Percentiles rank a stretch among this genome's conserved stretches.
These are phyloP conservation scores for Acanthaster planci DNA, from an alignment of 35 echinoderm and acorn worm genomes.

Conservation along the genomic window DNA sequence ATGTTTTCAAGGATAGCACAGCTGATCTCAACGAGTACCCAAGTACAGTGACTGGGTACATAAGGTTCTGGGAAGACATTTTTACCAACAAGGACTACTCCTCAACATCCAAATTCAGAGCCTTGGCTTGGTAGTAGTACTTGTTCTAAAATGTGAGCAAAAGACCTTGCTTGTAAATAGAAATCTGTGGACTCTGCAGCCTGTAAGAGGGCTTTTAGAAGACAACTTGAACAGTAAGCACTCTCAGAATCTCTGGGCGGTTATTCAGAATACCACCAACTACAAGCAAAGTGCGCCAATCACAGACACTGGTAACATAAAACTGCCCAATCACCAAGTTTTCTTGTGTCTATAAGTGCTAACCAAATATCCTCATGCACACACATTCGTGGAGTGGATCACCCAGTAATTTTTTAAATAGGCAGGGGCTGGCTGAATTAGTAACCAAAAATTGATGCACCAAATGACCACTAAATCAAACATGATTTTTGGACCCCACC, in stretches of 20 bases:
- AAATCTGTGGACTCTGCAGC: constrained; percentile 32
- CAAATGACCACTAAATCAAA: no score
- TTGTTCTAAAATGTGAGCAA: no score
- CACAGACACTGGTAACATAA: background rate
- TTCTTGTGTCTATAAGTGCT: no score
- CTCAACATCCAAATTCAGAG: constrained; percentile 43
- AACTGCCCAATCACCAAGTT: background rate
- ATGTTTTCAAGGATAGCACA: background rate
- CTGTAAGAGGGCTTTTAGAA: constrained; percentile 1
- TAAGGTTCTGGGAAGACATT: constrained; percentile 49
- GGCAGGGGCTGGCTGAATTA: no score
- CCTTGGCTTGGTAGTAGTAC: constrained; percentile 45
- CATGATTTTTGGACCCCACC: no score
- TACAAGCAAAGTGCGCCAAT: background rate
- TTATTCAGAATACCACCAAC: background rate
- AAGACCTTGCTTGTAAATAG: no score
- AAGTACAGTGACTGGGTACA: constrained; percentile 32
- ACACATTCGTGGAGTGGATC: no score
- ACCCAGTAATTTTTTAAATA: no score
- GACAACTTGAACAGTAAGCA: constrained; percentile 2
- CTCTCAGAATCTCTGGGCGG: background rate
- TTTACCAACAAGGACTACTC: constrained; percentile 33
- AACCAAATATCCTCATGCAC: no score
- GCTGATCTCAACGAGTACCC: constrained; percentile 44
- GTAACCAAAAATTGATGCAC: no score